These are phyloP conservation scores for Catalaphyllia jardinei DNA, from an alignment of 64 coral and sea anemone species.

Conservation along the genomic window DNA sequence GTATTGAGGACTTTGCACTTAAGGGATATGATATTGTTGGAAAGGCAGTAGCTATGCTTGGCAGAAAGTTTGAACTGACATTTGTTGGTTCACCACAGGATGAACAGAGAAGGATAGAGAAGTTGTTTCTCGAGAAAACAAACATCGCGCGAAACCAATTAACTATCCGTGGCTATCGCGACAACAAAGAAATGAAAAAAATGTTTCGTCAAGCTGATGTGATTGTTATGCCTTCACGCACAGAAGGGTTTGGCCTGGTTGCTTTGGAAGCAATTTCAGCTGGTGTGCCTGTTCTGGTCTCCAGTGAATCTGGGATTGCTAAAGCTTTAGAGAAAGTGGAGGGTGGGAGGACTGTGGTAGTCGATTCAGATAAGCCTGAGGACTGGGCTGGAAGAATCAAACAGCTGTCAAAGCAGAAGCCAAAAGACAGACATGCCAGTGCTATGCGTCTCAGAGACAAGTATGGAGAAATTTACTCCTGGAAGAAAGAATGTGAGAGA, in stretches of 20 bases:
- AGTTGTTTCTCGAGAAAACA: background rate
- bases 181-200: background rate
- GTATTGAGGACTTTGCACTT: background rate
- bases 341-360: background rate
- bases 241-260: slow-evolving; percentile 14
- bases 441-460: background rate
- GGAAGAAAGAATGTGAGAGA: background rate
- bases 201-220: background rate
- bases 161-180: background rate
- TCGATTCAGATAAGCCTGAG: background rate
- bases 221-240: slow-evolving; percentile 8
- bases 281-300: background rate
- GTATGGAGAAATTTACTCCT: background rate
- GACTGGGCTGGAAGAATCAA: background rate
- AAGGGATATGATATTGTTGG: background rate
- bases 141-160: background rate
- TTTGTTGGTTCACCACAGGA: background rate
- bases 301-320: background rate
- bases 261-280: slow-evolving; percentile 12
- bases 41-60: background rate
- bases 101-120: background rate
- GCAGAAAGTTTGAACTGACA: background rate
- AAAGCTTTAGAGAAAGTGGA: background rate
- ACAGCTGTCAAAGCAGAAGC: background rate
- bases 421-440: background rate